Conservation (phyloP, 1,140 invertebrate genomes). For the Tetranychus cinnabarinus region DNA sequence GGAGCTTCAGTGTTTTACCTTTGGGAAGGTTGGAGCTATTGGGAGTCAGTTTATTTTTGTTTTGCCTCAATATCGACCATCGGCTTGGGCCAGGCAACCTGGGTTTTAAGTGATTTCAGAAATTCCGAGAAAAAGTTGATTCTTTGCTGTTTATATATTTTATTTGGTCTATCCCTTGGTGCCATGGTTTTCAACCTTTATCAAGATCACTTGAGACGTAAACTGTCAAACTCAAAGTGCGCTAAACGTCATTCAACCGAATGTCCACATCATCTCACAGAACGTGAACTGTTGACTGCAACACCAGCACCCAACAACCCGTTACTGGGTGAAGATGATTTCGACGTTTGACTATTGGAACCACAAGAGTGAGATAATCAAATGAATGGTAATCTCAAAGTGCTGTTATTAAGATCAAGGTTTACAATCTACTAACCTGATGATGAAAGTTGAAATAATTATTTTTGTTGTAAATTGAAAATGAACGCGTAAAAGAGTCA, state of each 20-base stretch:
- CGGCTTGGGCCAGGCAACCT: not conserved
- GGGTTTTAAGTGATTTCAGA: too few species aligned
- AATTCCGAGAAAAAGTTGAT: slow-evolving; percentile 40
- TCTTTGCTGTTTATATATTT: slow-evolving; percentile 56
- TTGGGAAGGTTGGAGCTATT: slow-evolving; percentile 28
- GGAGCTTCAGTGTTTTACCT: slow-evolving; percentile 56
- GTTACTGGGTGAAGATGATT: not conserved
- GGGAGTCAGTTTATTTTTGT: not conserved
- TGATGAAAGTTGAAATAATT: too few species aligned
- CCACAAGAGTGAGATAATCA: too few species aligned
- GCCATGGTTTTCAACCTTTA: slow-evolving; percentile 80
- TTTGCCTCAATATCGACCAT: not conserved
- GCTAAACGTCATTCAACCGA: too few species aligned
- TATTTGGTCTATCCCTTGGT: slow-evolving; percentile 63
- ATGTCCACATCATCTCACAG: too few species aligned
- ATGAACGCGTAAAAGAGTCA: too few species aligned
- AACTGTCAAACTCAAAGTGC: too few species aligned
- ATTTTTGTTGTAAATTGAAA: too few species aligned
- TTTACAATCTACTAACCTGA: too few species aligned
- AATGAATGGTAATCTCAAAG: too few species aligned
- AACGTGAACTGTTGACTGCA: not conserved
- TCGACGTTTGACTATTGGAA: not conserved
- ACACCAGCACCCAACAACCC: not conserved
- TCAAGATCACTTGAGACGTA: slow-evolving; percentile 31
- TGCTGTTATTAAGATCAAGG: too few species aligned